phyloP scores from a whole-genome alignment of 2,113 vertebrate species.

The Aythya baeri region DNA sequence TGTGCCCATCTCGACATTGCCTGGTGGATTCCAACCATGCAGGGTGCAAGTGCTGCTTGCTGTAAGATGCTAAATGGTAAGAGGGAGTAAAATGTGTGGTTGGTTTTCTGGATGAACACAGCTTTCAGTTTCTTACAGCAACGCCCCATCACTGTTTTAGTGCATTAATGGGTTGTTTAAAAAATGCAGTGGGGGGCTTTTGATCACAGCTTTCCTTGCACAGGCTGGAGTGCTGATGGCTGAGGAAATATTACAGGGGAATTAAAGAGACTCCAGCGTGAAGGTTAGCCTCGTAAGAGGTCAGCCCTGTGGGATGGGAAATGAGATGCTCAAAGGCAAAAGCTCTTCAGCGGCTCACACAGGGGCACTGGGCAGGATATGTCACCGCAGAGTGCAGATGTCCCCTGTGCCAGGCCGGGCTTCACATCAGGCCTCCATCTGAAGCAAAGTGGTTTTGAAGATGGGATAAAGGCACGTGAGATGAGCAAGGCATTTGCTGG shows the following conservation, averaged over 20 bases:
- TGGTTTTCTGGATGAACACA: not conserved
- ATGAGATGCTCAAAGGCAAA: not conserved
- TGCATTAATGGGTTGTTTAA: not conserved
- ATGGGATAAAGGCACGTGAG: not conserved
- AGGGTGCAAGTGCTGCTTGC: not conserved
- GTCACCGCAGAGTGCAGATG: accelerated
- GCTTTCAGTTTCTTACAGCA: not conserved
- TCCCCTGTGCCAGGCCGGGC: not conserved
- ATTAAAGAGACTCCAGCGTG: not conserved
- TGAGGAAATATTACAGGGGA: not conserved
- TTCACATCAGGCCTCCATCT: not conserved
- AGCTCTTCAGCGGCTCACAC: accelerated
- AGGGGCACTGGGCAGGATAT: accelerated
- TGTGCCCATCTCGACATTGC: accelerated
- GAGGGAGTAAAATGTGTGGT: not conserved
- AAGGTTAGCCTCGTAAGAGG: not conserved
- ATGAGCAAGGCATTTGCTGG: accelerated
- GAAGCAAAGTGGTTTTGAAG: accelerated
- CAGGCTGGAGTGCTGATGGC: not conserved
- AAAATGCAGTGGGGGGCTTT: not conserved
- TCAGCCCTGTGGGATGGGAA: accelerated
- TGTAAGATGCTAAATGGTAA: accelerated
- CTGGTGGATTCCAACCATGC: not conserved
- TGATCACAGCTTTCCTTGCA: not conserved
- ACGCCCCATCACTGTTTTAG: not conserved